Percentiles rank a stretch among this genome's conserved stretches.
phyloP scores from a whole-genome alignment of 2,888 invertebrate genomes.

The Andrena dorsata region DNA sequence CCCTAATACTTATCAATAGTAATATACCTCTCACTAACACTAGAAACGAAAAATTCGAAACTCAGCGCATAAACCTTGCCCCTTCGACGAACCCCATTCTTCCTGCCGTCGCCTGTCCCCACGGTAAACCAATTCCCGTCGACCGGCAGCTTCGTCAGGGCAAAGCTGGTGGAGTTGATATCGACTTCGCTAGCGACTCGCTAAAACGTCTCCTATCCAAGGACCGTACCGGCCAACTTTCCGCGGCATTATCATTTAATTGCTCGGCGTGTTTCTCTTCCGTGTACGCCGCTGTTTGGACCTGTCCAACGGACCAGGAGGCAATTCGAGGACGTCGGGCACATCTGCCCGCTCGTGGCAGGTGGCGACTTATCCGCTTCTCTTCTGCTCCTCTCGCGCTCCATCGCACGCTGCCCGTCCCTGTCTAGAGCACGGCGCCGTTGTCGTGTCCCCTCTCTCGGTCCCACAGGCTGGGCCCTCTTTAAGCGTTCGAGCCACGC shows the following conservation, averaged over 20 bases:
- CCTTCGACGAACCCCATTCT: not conserved
- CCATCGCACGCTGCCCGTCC: conserved; percentile 26
- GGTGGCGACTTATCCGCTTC: conserved; percentile 80
- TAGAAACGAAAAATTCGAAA: not conserved
- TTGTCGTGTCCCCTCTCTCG: conserved; percentile 8
- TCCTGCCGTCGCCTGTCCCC: not conserved
- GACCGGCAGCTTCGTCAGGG: not conserved
- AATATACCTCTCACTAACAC: not conserved
- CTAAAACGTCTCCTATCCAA: not conserved
- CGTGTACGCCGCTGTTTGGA: conserved; percentile 53
- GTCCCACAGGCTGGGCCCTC: conserved; percentile 8
- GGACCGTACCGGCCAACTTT: conserved; percentile 35
- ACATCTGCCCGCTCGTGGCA: conserved; percentile 83
- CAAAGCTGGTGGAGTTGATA: not conserved
- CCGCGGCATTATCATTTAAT: conserved; percentile 62
- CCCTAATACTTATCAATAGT: too few species aligned
- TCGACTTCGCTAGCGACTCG: not conserved
- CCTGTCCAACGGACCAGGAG: conserved; percentile 70
- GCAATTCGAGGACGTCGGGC: conserved; percentile 75
- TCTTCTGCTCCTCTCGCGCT: conserved; percentile 50
- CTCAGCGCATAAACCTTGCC: not conserved
- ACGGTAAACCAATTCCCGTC: conserved; percentile 1
- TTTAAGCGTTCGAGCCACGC: conserved; percentile 70
- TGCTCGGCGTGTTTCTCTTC: conserved; percentile 55
- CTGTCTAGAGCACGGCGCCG: not conserved